phyloP scores from a whole-genome alignment of 2,797 vertebrate species.

The Taeniopygia guttata region DNA sequence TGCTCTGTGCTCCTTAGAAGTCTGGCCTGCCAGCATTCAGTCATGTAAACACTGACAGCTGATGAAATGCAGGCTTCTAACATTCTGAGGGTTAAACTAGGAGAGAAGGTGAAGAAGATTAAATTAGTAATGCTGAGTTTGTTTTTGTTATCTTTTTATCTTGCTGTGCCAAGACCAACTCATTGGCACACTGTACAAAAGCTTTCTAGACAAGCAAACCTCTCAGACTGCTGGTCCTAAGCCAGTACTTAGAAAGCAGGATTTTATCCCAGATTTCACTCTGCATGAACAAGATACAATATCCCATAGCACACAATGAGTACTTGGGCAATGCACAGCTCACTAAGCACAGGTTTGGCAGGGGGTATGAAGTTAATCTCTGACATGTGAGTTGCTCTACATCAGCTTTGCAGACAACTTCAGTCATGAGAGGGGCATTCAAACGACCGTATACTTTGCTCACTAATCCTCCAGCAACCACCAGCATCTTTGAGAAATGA shows the following conservation, averaged over 20 bases:
- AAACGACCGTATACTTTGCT: neutral
- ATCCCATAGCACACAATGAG: neutral
- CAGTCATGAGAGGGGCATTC: neutral
- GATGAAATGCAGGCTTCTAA: neutral
- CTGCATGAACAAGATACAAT: neutral
- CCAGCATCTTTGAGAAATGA: neutral
- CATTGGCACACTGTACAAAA: constrained; percentile 4
- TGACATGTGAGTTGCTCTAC: neutral
- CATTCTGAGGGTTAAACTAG: neutral
- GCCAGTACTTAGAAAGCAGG: constrained; percentile 23
- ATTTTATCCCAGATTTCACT: constrained; percentile 25
- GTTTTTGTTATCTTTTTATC: constrained; percentile 24
- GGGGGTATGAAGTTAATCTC: neutral
- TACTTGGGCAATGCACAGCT: neutral
- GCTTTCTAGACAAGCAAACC: constrained; percentile 26
- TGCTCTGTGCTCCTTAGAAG: neutral
- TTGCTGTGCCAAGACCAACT: constrained; percentile 1
- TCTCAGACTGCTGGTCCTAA: constrained; percentile 19
- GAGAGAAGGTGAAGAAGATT: neutral
- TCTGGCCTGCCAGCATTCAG: neutral
- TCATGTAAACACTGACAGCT: neutral
- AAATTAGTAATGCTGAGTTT: neutral
- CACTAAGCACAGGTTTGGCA: constrained; percentile 4
- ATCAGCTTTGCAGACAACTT: neutral
- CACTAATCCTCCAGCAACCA: neutral